Base-by-base conservation (phyloP, 1,140 invertebrate genomes). In the Apis florea region DNA sequence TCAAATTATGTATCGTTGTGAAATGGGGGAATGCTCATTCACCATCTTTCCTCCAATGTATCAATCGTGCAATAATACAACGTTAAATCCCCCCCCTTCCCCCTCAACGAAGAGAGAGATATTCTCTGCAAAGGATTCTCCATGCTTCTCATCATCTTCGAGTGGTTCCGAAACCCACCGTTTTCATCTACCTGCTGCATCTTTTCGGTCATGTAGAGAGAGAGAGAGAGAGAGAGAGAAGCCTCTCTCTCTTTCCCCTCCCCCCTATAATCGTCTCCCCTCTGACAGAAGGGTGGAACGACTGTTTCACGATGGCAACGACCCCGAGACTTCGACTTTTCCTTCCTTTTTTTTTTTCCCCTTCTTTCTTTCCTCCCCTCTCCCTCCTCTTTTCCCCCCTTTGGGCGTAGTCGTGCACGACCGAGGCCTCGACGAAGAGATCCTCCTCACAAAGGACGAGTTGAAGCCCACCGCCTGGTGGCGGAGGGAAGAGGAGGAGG, bases 401-500 rank as follows among this genome's bases (percentile, higher is more conserved):
- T 15, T 74, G 69, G 24, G 21, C 53, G 54, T 78, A 85, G 84
- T 83, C 75, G 79, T 74, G 47, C 75, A 70, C 73, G 82, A 81
- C 54, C 70, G 56, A 66, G 59, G 64, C 82, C 56, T 79, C 59
- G 82, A 75, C 31, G 31, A 40, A 40, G 31, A 59, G 85, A 84
- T 87, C 78, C 82, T 78, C 73, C n/a, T 84, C 54, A 80, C 74
- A 78, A 86, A 84, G 84, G 76, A 86, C 68, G 74, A 49, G 24
- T 17, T 9, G 21, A 31, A 53, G 24, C 58, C 58, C 26, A 31
- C 26, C 4, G 31, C 31, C 31, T 31, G 31, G 31, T 6, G 2
- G 31, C 31, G 31, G 31, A 5, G 31, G 6, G 4, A 40, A 40
- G 31, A 31, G n/a, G n/a, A n/a, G n/a, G 31, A 31, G 31, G 2